Conservation (phyloP, 2,888 invertebrate species). For the Aphidoletes aphidimyza region DNA sequence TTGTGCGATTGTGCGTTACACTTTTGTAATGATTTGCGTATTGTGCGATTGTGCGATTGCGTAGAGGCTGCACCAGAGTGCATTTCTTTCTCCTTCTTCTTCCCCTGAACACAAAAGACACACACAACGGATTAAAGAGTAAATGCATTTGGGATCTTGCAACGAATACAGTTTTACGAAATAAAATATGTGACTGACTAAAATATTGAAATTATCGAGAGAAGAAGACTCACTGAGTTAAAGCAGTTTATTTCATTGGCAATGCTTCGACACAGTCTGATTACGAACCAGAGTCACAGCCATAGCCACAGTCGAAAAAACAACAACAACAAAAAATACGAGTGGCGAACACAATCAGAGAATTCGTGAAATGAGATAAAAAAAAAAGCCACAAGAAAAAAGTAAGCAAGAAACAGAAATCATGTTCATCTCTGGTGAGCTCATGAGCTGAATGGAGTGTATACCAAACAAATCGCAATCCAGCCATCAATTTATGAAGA, state of each 20-base stretch:
- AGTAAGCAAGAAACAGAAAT: slow-evolving; percentile 1
- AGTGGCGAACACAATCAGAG: slow-evolving; percentile 33
- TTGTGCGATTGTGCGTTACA: slow-evolving; percentile 15
- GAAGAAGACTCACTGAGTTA: slow-evolving; percentile 10
- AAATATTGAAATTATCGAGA: slow-evolving; percentile 20
- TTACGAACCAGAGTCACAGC: neutral
- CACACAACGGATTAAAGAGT: slow-evolving; percentile 1
- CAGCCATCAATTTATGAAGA: slow-evolving; percentile 33
- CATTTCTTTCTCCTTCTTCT: neutral
- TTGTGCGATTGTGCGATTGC: too few relatives aligned
- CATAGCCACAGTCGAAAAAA: neutral
- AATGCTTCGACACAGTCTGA: slow-evolving; percentile 40
- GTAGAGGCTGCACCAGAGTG: neutral
- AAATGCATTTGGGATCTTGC: neutral
- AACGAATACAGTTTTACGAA: slow-evolving; percentile 25
- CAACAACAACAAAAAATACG: neutral
- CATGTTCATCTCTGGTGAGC: neutral
- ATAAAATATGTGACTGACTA: slow-evolving; percentile 40
- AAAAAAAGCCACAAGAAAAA: neutral
- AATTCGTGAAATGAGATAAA: slow-evolving; percentile 38
- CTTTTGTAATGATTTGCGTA: slow-evolving; percentile 46
- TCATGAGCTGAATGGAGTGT: neutral
- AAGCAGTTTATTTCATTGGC: slow-evolving; percentile 29
- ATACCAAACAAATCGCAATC: neutral
- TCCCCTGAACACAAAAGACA: neutral